These are phyloP conservation scores for Trichogramma dendrolimi DNA, from an alignment of 2,888 invertebrate species.

Conservation along the genomic window DNA sequence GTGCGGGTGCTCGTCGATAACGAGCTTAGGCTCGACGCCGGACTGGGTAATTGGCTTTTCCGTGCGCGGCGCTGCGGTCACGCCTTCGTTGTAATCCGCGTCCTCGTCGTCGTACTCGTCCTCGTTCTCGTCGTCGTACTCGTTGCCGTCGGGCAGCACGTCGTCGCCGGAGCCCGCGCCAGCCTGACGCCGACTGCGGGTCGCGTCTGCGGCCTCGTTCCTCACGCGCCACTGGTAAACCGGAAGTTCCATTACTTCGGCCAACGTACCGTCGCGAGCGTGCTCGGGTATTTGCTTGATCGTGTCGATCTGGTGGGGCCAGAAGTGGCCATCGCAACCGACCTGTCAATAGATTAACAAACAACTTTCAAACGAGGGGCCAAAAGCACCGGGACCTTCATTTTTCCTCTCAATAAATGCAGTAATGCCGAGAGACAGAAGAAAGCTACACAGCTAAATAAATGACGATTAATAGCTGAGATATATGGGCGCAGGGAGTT, in stretches of 20 bases:
- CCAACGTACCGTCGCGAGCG: slow-evolving; percentile 68
- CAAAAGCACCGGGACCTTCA: not conserved
- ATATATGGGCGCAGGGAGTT: too few species aligned
- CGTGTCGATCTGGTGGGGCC: slow-evolving; percentile 63
- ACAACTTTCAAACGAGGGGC: not conserved
- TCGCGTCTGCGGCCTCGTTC: slow-evolving; percentile 36
- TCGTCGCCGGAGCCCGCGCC: slow-evolving; percentile 46
- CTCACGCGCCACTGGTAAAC: slow-evolving; percentile 69
- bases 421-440: too few species aligned
- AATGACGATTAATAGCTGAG: too few species aligned
- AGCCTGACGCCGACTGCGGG: slow-evolving; percentile 45
- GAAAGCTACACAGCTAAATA: too few species aligned
- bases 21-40: slow-evolving; percentile 23
- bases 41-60: slow-evolving; percentile 31
- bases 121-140: slow-evolving; percentile 42
- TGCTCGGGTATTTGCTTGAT: slow-evolving; percentile 68
- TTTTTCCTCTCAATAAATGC: too few species aligned
- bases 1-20: slow-evolving; percentile 46
- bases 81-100: slow-evolving; percentile 48
- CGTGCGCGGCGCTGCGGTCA: slow-evolving; percentile 43
- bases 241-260: slow-evolving; percentile 65
- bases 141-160: slow-evolving; percentile 39
- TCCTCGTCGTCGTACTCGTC: slow-evolving; percentile 48
- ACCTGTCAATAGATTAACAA: slow-evolving; percentile 54
- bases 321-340: slow-evolving; percentile 70